phyloP scores from a whole-genome alignment of 1,140 invertebrate species.

The Sipha flava region DNA sequence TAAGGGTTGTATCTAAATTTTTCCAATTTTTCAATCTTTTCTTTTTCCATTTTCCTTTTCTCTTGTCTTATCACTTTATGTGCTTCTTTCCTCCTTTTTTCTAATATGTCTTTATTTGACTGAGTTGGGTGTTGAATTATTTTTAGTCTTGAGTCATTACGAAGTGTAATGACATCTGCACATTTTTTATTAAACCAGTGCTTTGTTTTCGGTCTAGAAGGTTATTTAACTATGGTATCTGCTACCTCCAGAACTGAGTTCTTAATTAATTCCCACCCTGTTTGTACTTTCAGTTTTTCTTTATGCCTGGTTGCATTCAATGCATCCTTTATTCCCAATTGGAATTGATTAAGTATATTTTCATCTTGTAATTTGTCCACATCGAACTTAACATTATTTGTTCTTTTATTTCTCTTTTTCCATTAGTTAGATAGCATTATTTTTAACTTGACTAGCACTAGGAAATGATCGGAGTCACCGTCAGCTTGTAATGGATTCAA shows the following conservation, averaged over 20 bases:
- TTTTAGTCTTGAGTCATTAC: neutral
- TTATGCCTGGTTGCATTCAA: neutral
- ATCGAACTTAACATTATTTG: neutral
- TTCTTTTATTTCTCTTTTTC: neutral
- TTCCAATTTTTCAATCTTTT: neutral
- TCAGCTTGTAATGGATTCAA: no score
- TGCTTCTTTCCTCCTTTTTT: neutral
- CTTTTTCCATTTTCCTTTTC: conserved; percentile 11
- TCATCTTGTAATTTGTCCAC: neutral
- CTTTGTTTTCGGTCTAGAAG: no score
- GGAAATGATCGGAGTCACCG: conserved; percentile 22
- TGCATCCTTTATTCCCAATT: neutral
- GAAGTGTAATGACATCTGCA: neutral
- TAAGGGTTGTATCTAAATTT: neutral
- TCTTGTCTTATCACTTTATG: neutral
- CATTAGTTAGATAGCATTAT: neutral
- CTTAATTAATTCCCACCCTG: neutral
- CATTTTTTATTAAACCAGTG: neutral
- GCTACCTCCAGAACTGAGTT: neutral
- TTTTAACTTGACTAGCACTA: conserved; percentile 19
- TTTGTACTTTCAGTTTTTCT: neutral
- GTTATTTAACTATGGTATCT: neutral
- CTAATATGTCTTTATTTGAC: neutral
- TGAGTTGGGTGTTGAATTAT: no score
- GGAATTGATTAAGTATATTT: neutral